These are phyloP conservation scores for Brachionus koreanus DNA, from an alignment of 1,140 invertebrate genomes.

Conservation along the genomic window DNA sequence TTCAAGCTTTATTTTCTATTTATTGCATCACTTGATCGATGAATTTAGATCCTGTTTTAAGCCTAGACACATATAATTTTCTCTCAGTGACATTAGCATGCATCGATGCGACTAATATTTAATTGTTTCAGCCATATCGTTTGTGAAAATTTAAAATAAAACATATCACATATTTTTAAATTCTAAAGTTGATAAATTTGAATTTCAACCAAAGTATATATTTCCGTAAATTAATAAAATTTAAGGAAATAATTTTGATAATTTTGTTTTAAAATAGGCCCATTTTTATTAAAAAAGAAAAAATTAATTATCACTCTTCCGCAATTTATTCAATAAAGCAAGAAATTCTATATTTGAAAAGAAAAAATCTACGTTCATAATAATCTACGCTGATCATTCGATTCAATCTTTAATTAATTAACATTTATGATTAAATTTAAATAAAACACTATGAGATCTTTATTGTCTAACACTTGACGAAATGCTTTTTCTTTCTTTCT, in stretches of 20 bases:
- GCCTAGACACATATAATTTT: too few species aligned
- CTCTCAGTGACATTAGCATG: too few species aligned
- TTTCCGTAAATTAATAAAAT: background rate
- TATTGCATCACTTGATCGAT: too few species aligned
- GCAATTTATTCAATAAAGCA: background rate
- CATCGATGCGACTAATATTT: too few species aligned
- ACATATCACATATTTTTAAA: background rate
- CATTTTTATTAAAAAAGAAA: background rate
- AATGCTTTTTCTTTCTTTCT: too few species aligned
- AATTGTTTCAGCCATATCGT: too few species aligned
- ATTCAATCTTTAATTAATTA: background rate
- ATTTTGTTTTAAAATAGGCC: background rate
- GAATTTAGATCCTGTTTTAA: too few species aligned
- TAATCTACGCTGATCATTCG: background rate
- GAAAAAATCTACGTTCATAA: background rate
- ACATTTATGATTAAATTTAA: too few species aligned
- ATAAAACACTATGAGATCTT: too few species aligned
- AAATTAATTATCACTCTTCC: background rate
- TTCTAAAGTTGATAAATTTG: background rate
- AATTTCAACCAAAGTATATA: background rate
- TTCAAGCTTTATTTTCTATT: too few species aligned
- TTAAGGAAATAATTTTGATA: background rate
- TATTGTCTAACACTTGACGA: too few species aligned
- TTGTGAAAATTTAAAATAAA: too few species aligned
- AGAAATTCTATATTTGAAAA: background rate